A percentile compares a stretch with the other conserved stretches of the same genome.
Evolutionary conservation across 2,113 vertebrate genomes (phyloP).

Genomic region (Anolis carolinensis): DNA sequence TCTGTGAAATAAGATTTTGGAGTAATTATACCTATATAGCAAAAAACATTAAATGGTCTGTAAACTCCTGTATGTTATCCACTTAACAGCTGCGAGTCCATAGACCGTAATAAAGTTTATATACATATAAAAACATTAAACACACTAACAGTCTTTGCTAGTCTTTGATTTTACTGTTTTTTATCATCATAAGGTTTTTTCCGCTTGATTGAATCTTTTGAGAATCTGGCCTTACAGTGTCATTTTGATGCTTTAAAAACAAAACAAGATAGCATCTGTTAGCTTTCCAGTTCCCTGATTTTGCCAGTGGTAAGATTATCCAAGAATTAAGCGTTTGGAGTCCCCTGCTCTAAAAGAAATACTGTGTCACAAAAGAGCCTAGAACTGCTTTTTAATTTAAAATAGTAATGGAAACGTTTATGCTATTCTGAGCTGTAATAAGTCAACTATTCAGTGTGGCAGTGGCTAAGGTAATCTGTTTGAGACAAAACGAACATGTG

Average conservation of each 20-base stretch:
- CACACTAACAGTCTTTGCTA: too few species aligned
- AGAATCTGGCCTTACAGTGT: background rate
- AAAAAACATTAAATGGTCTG: constrained; percentile 1
- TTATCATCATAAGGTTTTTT: background rate
- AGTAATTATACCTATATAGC: background rate
- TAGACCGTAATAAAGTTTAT: too few species aligned
- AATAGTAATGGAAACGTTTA: too few species aligned
- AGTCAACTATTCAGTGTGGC: too few species aligned
- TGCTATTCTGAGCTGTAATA: background rate
- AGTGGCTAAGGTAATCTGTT: background rate
- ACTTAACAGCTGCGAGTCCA: too few species aligned
- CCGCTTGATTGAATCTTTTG: background rate
- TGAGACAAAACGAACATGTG: too few species aligned
- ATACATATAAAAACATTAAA: too few species aligned
- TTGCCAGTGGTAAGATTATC: background rate
- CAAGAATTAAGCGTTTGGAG: background rate
- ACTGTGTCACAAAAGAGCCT: too few species aligned
- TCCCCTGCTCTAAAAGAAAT: background rate
- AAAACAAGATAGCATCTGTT: background rate
- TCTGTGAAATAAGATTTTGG: background rate
- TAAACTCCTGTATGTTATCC: too few species aligned
- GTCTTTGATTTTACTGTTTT: background rate
- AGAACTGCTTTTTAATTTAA: background rate
- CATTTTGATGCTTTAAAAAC: background rate
- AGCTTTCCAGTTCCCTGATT: background rate